These are phyloP conservation scores for Promerops cafer DNA, from an alignment of 2,113 vertebrate species.

Conservation along the genomic window DNA sequence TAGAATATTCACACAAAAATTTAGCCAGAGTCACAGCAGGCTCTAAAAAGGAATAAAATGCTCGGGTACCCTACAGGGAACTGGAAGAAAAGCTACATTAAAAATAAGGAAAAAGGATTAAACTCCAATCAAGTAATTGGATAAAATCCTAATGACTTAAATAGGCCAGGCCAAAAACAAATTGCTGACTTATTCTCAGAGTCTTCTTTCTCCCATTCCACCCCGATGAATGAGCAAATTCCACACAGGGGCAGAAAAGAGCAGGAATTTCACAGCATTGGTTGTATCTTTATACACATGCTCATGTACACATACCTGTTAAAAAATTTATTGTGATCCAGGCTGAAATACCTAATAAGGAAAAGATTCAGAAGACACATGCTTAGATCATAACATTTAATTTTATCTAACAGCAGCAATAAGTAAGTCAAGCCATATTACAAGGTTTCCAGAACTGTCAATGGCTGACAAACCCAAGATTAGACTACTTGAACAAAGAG, in stretches of 20 bases:
- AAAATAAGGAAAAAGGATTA: not conserved
- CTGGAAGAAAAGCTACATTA: not conserved
- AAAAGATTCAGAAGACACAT: not conserved
- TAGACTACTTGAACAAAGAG: not conserved
- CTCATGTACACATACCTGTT: constrained; percentile 71
- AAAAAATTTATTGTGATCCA: constrained; percentile 97
- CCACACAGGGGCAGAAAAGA: not conserved
- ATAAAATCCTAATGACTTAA: not conserved
- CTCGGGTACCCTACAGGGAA: not conserved
- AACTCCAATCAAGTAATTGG: not conserved
- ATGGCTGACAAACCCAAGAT: not conserved
- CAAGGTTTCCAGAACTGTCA: not conserved
- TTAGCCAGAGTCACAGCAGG: not conserved
- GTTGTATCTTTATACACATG: not conserved
- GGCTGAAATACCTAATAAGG: constrained; percentile 83
- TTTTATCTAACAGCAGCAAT: not conserved
- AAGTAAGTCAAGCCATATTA: not conserved
- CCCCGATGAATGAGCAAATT: not conserved
- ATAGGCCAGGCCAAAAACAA: not conserved
- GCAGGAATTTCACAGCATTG: not conserved
- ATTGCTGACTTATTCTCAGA: not conserved
- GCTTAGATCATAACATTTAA: not conserved
- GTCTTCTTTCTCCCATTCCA: not conserved
- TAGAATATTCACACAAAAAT: not conserved
- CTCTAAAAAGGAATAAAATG: constrained; percentile 7